A percentile compares a stretch with the other conserved stretches of the same genome.
Evolutionary conservation across 2,797 vertebrate genomes (phyloP).

Genomic region (Dicrostonyx torquatus): DNA sequence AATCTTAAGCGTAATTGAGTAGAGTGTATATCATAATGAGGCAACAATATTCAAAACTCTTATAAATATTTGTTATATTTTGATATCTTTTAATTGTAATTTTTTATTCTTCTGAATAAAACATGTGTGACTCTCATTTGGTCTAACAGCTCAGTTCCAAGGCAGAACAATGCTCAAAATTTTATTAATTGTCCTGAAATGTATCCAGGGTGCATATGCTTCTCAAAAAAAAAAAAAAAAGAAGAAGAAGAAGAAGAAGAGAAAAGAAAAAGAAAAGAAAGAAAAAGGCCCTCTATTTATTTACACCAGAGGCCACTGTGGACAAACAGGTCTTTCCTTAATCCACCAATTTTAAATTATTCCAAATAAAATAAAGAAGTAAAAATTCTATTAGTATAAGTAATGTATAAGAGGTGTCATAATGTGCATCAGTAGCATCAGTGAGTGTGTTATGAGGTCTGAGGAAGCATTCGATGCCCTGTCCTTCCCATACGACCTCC

Average conservation of each 20-base stretch:
- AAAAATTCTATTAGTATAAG: background rate
- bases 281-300: background rate
- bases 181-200: conserved; percentile 48
- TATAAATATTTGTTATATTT: background rate
- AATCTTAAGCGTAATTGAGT: background rate
- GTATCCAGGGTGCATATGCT: background rate
- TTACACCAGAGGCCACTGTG: background rate
- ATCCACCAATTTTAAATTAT: background rate
- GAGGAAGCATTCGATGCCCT: background rate
- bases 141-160: background rate
- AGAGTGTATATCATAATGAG: background rate
- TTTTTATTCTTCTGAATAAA: background rate
- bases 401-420: background rate
- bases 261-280: too few species aligned
- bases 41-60: background rate
- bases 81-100: background rate
- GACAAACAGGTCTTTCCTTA: background rate
- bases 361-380: background rate
- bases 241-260: too few species aligned
- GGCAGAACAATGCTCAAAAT: background rate
- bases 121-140: background rate
- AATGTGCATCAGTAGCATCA: background rate
- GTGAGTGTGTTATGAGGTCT: background rate
- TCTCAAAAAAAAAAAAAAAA: background rate
- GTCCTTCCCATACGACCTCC: conserved; percentile 84